These are phyloP conservation scores for Typhlichthys eigenmanni DNA, from an alignment of 2,797 vertebrate species.

Conservation along the genomic window DNA sequence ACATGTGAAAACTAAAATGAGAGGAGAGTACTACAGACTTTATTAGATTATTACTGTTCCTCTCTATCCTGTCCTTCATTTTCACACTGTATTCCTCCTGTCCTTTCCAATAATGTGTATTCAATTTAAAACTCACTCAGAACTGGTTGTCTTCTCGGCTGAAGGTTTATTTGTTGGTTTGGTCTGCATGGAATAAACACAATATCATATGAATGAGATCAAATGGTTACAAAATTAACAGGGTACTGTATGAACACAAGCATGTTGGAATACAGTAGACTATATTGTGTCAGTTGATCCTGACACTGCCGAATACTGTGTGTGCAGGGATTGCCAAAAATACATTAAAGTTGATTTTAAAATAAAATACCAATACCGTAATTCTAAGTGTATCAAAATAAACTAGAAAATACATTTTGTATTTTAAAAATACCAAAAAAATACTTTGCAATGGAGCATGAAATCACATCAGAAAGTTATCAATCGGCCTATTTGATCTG, in stretches of 20 bases:
- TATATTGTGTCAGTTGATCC: too few species aligned
- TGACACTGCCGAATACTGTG: too few species aligned
- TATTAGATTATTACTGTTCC: conserved; percentile 17
- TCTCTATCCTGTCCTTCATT: conserved; percentile 25
- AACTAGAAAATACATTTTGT: too few species aligned
- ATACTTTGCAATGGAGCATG: too few species aligned
- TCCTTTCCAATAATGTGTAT: conserved; percentile 6
- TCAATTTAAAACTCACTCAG: conserved; percentile 57
- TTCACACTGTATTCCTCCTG: conserved; percentile 30
- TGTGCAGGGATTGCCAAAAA: too few species aligned
- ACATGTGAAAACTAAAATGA: too few species aligned
- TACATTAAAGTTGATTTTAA: too few species aligned
- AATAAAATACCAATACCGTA: too few species aligned
- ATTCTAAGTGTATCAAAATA: too few species aligned
- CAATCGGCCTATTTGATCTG: too few species aligned
- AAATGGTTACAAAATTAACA: neutral
- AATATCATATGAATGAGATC: neutral
- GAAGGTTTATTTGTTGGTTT: conserved; percentile 19
- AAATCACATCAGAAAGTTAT: too few species aligned
- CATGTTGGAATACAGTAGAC: neutral
- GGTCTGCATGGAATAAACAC: conserved; percentile 32
- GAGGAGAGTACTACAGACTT: neutral
- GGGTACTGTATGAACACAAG: neutral
- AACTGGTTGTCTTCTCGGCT: conserved; percentile 18
- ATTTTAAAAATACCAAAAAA: too few species aligned